Evolutionary conservation across 2,888 invertebrate species (phyloP), one percentile per base, ranked within the genome.

Genomic region (Tupiocoris notatus): DNA sequence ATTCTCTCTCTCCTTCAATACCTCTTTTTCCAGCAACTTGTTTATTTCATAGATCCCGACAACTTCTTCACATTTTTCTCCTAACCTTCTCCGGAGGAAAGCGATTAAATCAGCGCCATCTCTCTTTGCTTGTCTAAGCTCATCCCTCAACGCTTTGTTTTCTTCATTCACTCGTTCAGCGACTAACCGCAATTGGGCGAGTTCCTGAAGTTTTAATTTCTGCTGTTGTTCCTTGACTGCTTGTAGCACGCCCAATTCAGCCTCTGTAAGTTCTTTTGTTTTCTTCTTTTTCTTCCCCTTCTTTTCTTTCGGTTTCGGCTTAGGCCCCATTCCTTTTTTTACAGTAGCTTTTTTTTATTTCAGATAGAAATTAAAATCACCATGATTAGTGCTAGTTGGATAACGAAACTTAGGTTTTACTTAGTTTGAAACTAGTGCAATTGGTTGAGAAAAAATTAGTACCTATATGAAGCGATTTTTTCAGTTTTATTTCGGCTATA

Each of bases 31-130:
- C 1, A 73, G n/a, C 3, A 62, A 17, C 2, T 39, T 2, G 22
- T 61, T 73, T 12, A 62, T 39, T 25, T 73, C 63, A 20, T 6
- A n/a, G 17, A 73, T n/a, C 23, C 57, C 73, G 1, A 25, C 39
- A 7, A 39, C 39, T 62, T 73, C 73, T 25, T 73, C 73, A 16
- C 39, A 62, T 16, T 62, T 62, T 39, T 62, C 73, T 7, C 73
- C 62, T 21, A 62, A 63, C 9, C 39, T 61, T 7, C 73, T 0
- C 1, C 73, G 18, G 6, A 73, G n/a, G 39, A 39, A 73, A 6
- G 54, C 63, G 6, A 62, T 23, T 17, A 73, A 61, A 16, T 62
- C 62, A 1, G 7, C 22, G 12, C 73, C 20, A 21, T 73, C 73
- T 54, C 63, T 63, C 16, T 73, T 62, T 1, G 54, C 56, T 22